Conservation (phyloP, 2,888 invertebrate species). For the Lasius platythorax region DNA sequence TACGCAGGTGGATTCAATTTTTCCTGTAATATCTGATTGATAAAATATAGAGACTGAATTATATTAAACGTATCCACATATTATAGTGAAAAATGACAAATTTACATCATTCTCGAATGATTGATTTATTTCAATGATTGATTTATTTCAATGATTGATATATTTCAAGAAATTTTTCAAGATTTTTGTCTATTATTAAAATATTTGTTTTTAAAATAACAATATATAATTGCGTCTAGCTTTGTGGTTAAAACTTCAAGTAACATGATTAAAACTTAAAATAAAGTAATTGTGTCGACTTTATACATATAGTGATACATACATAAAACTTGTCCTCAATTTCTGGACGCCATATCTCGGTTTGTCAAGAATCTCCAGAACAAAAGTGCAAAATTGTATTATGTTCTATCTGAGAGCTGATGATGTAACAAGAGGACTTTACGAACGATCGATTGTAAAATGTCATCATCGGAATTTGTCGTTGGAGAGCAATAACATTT, state of each 20-base stretch:
- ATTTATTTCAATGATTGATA: constrained; percentile 45
- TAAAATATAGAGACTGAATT: constrained; percentile 53
- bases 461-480: constrained; percentile 18
- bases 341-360: constrained; percentile 16
- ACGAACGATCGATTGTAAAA: constrained; percentile 66
- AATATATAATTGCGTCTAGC: background rate
- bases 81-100: constrained; percentile 69
- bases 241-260: background rate
- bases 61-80: constrained; percentile 56
- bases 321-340: background rate
- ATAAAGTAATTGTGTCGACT: background rate
- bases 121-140: constrained; percentile 59
- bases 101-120: constrained; percentile 67
- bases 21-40: constrained; percentile 56
- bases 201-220: constrained; percentile 4
- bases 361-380: constrained; percentile 3
- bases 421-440: constrained; percentile 49
- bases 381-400: constrained; percentile 11
- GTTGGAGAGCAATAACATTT: constrained; percentile 37
- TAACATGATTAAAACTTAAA: background rate
- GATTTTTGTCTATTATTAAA: constrained; percentile 4
- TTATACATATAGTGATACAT: background rate
- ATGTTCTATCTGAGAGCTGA: constrained; percentile 35
- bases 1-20: constrained; percentile 48
- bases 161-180: constrained; percentile 51